Conservation (phyloP, 2,797 vertebrate species). For the Acrossocheilus wenchowensis region DNA sequence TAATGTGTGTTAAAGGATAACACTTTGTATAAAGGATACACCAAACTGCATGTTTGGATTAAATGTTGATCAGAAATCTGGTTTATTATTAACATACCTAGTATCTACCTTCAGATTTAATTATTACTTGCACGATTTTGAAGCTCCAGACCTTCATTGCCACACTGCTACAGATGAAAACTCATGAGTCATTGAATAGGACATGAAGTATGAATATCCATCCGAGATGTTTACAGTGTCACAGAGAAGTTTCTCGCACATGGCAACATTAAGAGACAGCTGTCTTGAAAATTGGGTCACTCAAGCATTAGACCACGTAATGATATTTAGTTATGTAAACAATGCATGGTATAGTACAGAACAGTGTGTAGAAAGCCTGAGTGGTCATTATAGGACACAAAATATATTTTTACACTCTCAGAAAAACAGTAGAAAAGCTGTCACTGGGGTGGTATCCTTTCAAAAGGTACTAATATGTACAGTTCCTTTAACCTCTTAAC, state of each 20-base stretch:
- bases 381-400: neutral
- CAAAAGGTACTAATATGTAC: neutral
- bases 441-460: neutral
- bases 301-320: neutral
- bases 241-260: constrained; percentile 10
- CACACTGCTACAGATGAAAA: constrained; percentile 19
- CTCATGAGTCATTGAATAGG: neutral
- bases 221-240: constrained; percentile 38
- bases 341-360: neutral
- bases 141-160: neutral
- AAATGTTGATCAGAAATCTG: too few relatives aligned
- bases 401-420: neutral
- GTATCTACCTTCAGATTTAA: neutral
- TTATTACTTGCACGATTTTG: constrained; percentile 5
- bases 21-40: neutral
- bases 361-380: neutral
- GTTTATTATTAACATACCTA: too few relatives aligned
- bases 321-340: neutral
- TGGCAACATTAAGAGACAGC: neutral
- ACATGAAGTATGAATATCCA: neutral
- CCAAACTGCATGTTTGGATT: too few relatives aligned
- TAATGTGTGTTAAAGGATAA: neutral
- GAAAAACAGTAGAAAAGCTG: neutral
- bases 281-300: constrained; percentile 28
- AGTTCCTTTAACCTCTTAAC: neutral